Evolutionary conservation across 2,113 vertebrate species (phyloP).

Genomic region (Pomatostomus ruficeps): DNA sequence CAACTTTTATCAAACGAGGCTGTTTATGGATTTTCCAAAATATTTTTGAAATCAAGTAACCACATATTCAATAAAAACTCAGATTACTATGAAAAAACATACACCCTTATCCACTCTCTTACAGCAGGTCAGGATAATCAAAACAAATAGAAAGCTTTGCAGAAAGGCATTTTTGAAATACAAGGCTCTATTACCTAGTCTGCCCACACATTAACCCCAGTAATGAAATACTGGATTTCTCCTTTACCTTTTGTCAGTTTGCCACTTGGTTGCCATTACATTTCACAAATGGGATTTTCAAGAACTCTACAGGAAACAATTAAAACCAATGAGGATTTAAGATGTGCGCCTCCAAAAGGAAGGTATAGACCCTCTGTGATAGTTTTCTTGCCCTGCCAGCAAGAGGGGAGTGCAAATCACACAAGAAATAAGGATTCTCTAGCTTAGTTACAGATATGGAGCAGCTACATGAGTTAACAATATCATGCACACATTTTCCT

Average conservation of each 20-base stretch:
- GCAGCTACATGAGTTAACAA: slow-evolving; percentile 52
- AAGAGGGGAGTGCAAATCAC: not conserved
- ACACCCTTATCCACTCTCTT: not conserved
- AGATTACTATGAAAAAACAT: not conserved
- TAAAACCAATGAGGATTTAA: slow-evolving; percentile 32
- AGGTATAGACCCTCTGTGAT: slow-evolving; percentile 2
- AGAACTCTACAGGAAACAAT: slow-evolving; percentile 42
- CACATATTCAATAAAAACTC: not conserved
- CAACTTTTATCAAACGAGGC: not conserved
- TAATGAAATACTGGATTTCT: slow-evolving; percentile 3
- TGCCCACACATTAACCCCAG: not conserved
- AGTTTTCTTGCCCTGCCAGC: slow-evolving; percentile 26
- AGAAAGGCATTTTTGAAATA: slow-evolving; percentile 12
- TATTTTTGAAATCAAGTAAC: not conserved
- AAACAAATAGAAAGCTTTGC: not conserved
- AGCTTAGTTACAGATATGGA: slow-evolving; percentile 35
- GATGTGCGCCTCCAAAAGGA: slow-evolving; percentile 19
- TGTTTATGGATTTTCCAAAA: slow-evolving; percentile 5
- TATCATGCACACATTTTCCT: slow-evolving; percentile 62
- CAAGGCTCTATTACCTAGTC: not conserved
- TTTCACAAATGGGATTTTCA: slow-evolving; percentile 51
- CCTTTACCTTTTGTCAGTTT: slow-evolving; percentile 8
- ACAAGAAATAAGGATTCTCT: slow-evolving; percentile 61
- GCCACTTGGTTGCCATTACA: slow-evolving; percentile 2
- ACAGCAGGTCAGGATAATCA: slow-evolving; percentile 20